Evolutionary conservation across 2,797 vertebrate genomes (phyloP), one percentile per base, ranked within the genome.

Genomic region (Pachyuromys duprasi): DNA sequence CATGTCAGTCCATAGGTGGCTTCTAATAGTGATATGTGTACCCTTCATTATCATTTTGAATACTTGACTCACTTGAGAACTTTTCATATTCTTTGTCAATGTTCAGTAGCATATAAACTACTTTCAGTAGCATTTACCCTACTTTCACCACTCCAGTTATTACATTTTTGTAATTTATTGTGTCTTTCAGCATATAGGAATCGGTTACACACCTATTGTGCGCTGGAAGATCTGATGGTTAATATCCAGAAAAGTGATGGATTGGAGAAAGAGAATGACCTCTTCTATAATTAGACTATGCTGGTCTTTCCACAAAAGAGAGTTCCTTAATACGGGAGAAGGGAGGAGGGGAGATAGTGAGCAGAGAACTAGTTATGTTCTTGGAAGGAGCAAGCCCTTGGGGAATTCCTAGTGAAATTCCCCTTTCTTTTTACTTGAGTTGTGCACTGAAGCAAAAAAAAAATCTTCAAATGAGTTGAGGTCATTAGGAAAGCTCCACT

Each of bases 401-500:
- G 98, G 98, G 90, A 97, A 17, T 98, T 98, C 97, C 95, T 94
- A 96, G 95, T 3, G 62, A 98, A 97, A 93, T 96, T 97, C 96
- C 82, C 95, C 97, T 96, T 81, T 98, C 96, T 24, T 70, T 98
- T 98, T 98, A 98, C 98, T 98, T 98, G 97, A 98, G 97, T 97
- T 98, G 95, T 98, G 97, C 93, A 97, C 98, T 86, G 9, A 95
- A 98, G 97, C 98, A 98, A 98, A 49, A 98, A 97, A 98, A 98
- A 98, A 98, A 98, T 97, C 97, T 98, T 97, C 97, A 98, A 98
- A 98, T 98, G 98, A 98, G 97, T 95, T 97, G 96, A 96, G 98
- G 98, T 98, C 98, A 98, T 99, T 98, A 98, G 98, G 94, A 97
- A 98, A 98, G 98, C 98, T 98, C 95, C 86, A 98, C 98, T 98